A percentile compares a stretch with the other conserved stretches of the same genome.
phyloP scores from a whole-genome alignment of 2,797 vertebrate genomes.

The Coilia nasus region DNA sequence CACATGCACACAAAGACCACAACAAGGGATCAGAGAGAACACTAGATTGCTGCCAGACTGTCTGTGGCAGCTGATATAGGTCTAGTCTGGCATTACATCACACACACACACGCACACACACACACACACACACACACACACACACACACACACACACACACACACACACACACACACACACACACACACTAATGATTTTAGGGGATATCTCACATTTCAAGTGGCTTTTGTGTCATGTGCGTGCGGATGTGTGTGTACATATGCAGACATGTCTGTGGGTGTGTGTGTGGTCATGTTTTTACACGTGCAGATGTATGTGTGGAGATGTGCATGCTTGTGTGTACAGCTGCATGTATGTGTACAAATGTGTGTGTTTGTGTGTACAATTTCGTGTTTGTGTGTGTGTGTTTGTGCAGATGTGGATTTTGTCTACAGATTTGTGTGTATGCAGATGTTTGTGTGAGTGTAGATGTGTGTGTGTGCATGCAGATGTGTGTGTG shows the following conservation, averaged over 20 bases:
- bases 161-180: no score
- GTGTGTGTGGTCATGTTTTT: not conserved
- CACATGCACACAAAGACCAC: not conserved
- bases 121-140: not conserved
- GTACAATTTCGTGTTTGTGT: no score
- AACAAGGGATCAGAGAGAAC: not conserved
- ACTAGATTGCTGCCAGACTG: not conserved
- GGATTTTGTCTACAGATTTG: no score
- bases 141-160: not conserved
- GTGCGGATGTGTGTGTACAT: not conserved
- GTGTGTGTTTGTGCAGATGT: no score
- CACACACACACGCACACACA: no score
- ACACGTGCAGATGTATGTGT: not conserved
- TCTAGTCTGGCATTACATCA: not conserved
- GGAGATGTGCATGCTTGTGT: not conserved
- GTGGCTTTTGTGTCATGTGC: not conserved
- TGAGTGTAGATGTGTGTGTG: no score
- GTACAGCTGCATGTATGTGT: not conserved
- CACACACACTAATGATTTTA: not conserved
- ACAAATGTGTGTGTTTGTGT: no score
- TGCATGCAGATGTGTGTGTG: no score
- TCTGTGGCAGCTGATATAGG: not conserved
- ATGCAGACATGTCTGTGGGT: not conserved
- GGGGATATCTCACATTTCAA: not conserved
- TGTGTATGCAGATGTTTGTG: no score